Conservation (phyloP, 2,888 invertebrate species). For the Campoletis raptor region DNA sequence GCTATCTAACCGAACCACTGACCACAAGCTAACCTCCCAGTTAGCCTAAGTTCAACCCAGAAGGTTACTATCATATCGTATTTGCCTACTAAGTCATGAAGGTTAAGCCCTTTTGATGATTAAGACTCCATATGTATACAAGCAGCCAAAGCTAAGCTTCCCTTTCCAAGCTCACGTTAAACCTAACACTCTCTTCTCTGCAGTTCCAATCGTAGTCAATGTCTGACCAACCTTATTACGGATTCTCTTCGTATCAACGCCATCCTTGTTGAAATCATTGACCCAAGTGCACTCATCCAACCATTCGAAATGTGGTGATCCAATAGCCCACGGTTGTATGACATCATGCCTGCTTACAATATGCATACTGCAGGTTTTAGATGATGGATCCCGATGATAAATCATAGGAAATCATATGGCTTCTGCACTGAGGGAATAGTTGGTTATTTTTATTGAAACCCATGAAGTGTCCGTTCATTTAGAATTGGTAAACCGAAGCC, state of each 20-base stretch:
- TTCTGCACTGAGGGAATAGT: neutral
- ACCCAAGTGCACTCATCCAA: constrained; percentile 28
- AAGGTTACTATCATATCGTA: neutral
- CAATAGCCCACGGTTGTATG: neutral
- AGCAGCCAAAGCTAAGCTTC: neutral
- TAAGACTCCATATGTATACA: neutral
- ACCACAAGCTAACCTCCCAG: constrained; percentile 7
- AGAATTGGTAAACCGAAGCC: neutral
- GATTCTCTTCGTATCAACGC: constrained; percentile 51
- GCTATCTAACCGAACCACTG: constrained; percentile 27
- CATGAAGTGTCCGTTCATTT: neutral
- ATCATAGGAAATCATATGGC: neutral
- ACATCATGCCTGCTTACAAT: neutral
- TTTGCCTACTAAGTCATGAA: neutral
- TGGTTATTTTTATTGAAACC: neutral
- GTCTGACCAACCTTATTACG: constrained; percentile 40
- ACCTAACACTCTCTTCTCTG: neutral
- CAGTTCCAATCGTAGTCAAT: neutral
- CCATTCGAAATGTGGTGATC: neutral
- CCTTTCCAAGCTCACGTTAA: constrained; percentile 28
- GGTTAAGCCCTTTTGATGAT: neutral
- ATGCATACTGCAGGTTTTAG: neutral
- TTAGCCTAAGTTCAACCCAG: neutral
- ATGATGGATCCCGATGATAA: neutral
- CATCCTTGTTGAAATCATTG: constrained; percentile 3